Conservation (phyloP, 2,113 vertebrate species). For the Scopus umbretta region DNA sequence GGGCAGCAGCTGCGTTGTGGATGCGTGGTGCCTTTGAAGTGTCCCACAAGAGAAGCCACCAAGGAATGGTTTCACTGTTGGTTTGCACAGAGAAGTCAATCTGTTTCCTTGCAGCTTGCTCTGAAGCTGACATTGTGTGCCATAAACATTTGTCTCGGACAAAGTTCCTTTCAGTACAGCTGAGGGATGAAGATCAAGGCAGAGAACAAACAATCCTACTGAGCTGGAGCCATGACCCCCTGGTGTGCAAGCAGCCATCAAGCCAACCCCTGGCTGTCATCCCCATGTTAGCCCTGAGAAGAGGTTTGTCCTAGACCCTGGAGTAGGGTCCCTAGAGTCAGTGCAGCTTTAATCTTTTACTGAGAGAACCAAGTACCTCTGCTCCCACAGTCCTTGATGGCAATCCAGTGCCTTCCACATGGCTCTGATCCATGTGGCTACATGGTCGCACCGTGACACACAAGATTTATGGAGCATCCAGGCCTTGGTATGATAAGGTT, state of each 20-base stretch:
- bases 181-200: not conserved
- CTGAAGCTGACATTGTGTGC: slow-evolving; percentile 1
- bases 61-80: not conserved
- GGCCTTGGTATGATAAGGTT: not conserved
- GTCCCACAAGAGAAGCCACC: slow-evolving; percentile 37
- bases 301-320: not conserved
- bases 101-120: not conserved
- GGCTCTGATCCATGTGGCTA: not conserved
- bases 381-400: not conserved
- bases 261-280: not conserved
- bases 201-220: not conserved
- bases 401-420: not conserved
- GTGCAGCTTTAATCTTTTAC: not conserved
- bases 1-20: not conserved
- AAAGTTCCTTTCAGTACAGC: not conserved
- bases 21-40: slow-evolving; percentile 44
- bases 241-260: not conserved
- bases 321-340: not conserved
- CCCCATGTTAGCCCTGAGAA: not conserved
- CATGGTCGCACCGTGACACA: accelerated
- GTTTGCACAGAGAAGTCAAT: slow-evolving; percentile 18
- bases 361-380: not conserved
- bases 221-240: not conserved
- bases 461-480: not conserved
- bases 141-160: not conserved